Evolutionary conservation across 92 coral and sea anemone species (phyloP).

Genomic region (Palythoa heliodiscus): DNA sequence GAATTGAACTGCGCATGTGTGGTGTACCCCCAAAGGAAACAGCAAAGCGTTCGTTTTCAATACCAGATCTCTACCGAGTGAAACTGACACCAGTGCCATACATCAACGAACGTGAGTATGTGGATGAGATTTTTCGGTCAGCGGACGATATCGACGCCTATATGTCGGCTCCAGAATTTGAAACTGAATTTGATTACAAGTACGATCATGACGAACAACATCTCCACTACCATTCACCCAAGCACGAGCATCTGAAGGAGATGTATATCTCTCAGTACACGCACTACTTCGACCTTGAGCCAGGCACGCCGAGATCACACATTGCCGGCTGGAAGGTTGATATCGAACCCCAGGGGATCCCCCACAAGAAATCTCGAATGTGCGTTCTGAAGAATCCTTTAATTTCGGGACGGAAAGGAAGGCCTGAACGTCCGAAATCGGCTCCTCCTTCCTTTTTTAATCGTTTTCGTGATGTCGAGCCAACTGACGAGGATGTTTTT

Average conservation of each 20-base stretch:
- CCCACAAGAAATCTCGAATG: conserved; percentile 84
- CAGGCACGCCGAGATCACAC: conserved; percentile 80
- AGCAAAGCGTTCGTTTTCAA: conserved; percentile 62
- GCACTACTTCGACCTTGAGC: conserved; percentile 68
- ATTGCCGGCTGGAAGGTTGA: conserved; percentile 92
- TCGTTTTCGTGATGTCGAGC: conserved; percentile 38
- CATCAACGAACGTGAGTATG: conserved; percentile 27
- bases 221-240: conserved; percentile 54
- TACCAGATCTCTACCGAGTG: conserved; percentile 81
- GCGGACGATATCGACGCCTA: conserved; percentile 52
- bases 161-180: conserved; percentile 42
- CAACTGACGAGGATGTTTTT: conserved; percentile 57
- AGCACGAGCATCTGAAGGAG: conserved; percentile 68
- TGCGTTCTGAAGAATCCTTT: conserved; percentile 80
- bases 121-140: conserved; percentile 59
- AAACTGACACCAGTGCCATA: conserved; percentile 67
- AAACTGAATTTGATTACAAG: conserved; percentile 44
- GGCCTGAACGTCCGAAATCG: conserved; percentile 77
- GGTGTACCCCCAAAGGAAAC: conserved; percentile 51
- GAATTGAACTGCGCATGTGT: conserved; percentile 86
- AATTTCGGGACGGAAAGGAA: conserved; percentile 57
- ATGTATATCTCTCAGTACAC: conserved; percentile 90
- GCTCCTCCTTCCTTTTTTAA: conserved; percentile 73
- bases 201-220: conserved; percentile 51
- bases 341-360: conserved; percentile 82